Evolutionary conservation across 2,888 invertebrate species (phyloP), one percentile per base, ranked within the genome.

Genomic region (Chrysolina haemoptera): DNA sequence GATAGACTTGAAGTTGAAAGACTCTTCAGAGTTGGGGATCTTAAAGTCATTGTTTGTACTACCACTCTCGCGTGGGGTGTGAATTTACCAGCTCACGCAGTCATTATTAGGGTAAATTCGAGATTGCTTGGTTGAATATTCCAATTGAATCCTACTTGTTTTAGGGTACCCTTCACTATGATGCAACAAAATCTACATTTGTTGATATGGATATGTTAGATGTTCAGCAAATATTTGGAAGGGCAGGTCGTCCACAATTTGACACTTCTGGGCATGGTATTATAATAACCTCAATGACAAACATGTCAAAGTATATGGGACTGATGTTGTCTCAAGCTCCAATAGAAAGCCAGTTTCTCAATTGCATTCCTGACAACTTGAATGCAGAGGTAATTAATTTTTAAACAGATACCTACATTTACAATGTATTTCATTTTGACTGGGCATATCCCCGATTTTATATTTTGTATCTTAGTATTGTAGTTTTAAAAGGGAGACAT

Each of bases 51-150:
- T 1, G 95, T 98, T 10, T 99, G 99, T 86, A 99, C 99, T 0
- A 96, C 99, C 0, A 99, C 99, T 0, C 90, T 99, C 41, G 99
- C 99, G 35, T 99, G 99, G 99, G 99, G 99, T 81, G 99, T 99
- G 6, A 99, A 99, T 89, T 90, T 99, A 78, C 99, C 99, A 0
- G 99, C 99, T 0, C 98, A 99, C 87, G 98, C 97, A 41, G 99
- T 99, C 77, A 93, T 99, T 65, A 98, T 98, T 78, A 93, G 95
- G 88, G 96, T 96, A 88, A 87, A 88, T 70, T 46, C 43, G 14
- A 22, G 22, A 16, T 41, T 66, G 14, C 10, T 41, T 35, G 10
- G 8, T 35, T 55, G 35, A 59, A 12, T 20, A 18, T 12, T 4
- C 18, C 2, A 4, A 20, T 16, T 35, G 40, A 6, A 1, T 2